Percentiles rank a stretch among this genome's conserved stretches.
These are phyloP conservation scores for Pollicipes pollicipes DNA, from an alignment of 1,140 invertebrate species.

Conservation along the genomic window DNA sequence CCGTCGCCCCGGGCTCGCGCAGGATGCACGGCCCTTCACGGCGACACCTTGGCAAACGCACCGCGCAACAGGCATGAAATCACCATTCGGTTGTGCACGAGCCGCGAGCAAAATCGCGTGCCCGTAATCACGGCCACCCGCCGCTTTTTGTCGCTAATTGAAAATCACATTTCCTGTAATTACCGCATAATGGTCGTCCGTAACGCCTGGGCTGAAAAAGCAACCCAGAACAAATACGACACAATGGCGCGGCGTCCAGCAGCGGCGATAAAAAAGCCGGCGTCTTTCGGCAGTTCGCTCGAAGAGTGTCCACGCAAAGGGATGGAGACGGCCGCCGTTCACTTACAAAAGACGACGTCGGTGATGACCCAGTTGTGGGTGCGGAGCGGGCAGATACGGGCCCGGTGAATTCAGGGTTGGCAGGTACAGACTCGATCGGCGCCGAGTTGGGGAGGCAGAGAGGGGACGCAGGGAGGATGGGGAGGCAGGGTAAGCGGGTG, in stretches of 20 bases:
- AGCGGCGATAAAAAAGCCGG: neutral
- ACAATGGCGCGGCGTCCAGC: neutral
- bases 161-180: constrained; percentile 2
- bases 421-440: no score
- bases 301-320: no score
- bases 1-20: no score
- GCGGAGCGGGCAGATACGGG: no score
- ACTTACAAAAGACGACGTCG: no score
- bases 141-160: neutral
- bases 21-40: neutral
- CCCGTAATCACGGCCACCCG: neutral
- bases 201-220: neutral
- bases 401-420: no score
- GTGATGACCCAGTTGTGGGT: no score
- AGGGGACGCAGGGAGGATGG: no score
- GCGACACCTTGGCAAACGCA: neutral
- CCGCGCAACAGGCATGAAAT: neutral
- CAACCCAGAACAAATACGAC: neutral
- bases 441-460: no score
- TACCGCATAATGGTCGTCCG: neutral
- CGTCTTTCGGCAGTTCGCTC: neutral
- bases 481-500: no score
- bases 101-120: neutral
- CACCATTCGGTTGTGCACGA: neutral
- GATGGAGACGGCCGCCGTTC: no score